A percentile compares a stretch with the other conserved stretches of the same genome.
These are phyloP conservation scores for Synanthedon andrenaeformis DNA, from an alignment of 2,888 invertebrate genomes.

Conservation along the genomic window DNA sequence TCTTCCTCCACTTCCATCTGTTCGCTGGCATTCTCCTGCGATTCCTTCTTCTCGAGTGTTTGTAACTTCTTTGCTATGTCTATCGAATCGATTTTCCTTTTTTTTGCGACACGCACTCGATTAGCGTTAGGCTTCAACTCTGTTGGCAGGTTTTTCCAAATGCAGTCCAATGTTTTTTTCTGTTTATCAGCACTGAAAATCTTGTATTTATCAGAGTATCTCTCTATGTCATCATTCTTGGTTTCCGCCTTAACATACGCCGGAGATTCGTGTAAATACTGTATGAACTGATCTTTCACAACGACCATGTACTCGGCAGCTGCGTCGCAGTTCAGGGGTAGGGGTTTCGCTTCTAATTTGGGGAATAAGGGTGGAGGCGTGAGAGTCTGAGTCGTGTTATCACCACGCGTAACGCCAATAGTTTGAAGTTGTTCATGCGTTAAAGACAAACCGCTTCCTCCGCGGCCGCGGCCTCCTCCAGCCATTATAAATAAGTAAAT, in stretches of 20 bases:
- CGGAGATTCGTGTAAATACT: slow-evolving; percentile 77
- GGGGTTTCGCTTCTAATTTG: slow-evolving; percentile 68
- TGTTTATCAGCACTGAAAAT: slow-evolving; percentile 58
- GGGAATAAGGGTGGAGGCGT: slow-evolving; percentile 73
- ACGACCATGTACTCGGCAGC: slow-evolving; percentile 78
- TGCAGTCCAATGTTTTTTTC: slow-evolving; percentile 57
- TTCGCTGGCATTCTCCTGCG: slow-evolving; percentile 54
- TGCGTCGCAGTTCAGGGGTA: slow-evolving; percentile 61
- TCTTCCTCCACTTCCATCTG: slow-evolving; percentile 59
- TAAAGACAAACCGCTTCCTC: slow-evolving; percentile 59
- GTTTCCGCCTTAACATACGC: slow-evolving; percentile 67
- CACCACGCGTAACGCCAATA: slow-evolving; percentile 68
- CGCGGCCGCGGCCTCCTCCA: slow-evolving; percentile 64
- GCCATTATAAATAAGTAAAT: slow-evolving; percentile 27
- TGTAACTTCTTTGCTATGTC: slow-evolving; percentile 66
- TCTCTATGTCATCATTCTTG: slow-evolving; percentile 60
- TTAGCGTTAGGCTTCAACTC: slow-evolving; percentile 70
- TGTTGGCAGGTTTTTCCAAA: slow-evolving; percentile 74
- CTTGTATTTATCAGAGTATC: slow-evolving; percentile 72
- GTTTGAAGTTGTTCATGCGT: slow-evolving; percentile 70
- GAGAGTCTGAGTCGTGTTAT: slow-evolving; percentile 61
- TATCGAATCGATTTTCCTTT: slow-evolving; percentile 50
- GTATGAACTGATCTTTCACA: slow-evolving; percentile 79
- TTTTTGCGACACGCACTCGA: slow-evolving; percentile 36
- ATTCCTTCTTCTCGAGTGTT: slow-evolving; percentile 76